A percentile compares a stretch with the other conserved stretches of the same genome.
phyloP scores from a whole-genome alignment of 2,113 vertebrate genomes.

The Psammodynastes pulverulentus region DNA sequence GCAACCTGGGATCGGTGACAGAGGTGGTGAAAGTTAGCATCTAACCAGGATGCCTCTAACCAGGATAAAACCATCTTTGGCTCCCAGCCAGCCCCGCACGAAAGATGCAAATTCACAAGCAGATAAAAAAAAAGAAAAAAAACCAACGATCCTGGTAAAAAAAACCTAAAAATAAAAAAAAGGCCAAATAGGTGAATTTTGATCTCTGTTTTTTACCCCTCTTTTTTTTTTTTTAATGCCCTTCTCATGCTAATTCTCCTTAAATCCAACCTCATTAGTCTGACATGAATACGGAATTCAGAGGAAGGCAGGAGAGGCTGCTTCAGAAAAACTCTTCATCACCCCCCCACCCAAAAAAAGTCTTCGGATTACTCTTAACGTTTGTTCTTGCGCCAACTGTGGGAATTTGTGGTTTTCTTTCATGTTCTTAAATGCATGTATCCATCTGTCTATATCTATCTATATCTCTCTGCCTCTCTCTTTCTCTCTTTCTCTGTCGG shows the following conservation, averaged over 20 bases:
- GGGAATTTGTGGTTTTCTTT: neutral
- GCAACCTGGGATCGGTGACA: conserved; percentile 34
- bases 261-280: neutral
- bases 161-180: no score
- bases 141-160: no score
- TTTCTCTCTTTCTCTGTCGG: no score
- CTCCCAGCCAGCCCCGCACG: conserved; percentile 66
- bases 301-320: neutral
- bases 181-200: neutral
- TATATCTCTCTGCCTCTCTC: no score
- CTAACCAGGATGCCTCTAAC: conserved; percentile 47
- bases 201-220: neutral
- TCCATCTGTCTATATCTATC: no score
- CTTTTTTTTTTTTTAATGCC: neutral
- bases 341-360: no score
- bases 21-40: conserved; percentile 30
- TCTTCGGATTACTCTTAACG: neutral
- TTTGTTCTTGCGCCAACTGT: neutral
- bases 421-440: no score
- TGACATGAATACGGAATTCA: neutral
- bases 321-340: no score
- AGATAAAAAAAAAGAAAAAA: conserved; percentile 11
- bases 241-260: neutral
- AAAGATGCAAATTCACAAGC: conserved; percentile 67
- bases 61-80: conserved; percentile 50